Percentiles rank a stretch among this genome's conserved stretches.
phyloP scores from a whole-genome alignment of 2,113 vertebrate species.

The Myrmophylax atrothorax region DNA sequence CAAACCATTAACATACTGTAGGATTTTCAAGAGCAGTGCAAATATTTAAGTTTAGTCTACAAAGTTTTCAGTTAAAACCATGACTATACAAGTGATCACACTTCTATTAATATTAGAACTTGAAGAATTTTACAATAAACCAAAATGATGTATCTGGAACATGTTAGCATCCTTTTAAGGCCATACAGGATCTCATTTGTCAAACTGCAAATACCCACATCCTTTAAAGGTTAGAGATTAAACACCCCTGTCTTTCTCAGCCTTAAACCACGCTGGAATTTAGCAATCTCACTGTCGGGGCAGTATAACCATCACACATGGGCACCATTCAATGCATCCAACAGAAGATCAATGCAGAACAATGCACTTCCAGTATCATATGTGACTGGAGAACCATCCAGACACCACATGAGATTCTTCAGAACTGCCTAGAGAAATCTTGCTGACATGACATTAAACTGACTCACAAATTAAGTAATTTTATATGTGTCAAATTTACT shows the following conservation, averaged over 20 bases:
- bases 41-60: not conserved
- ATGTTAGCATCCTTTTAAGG: not conserved
- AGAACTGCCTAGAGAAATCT: not conserved
- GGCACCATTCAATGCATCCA: not conserved
- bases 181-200: not conserved
- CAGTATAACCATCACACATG: not conserved
- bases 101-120: not conserved
- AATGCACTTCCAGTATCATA: fast-evolving
- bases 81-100: not conserved
- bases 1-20: not conserved
- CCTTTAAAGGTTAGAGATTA: not conserved
- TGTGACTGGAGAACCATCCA: not conserved
- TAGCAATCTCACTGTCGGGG: not conserved
- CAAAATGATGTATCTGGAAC: not conserved
- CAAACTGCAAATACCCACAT: not conserved
- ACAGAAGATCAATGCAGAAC: not conserved
- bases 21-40: not conserved
- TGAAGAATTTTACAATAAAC: not conserved
- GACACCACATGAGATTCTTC: not conserved
- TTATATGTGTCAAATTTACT: not conserved
- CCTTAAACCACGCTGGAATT: not conserved
- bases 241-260: not conserved
- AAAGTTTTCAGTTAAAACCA: not conserved
- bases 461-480: not conserved
- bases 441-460: not conserved